Conservation (phyloP, 1,140 invertebrate species). For the Atopsyche davidsoni region DNA sequence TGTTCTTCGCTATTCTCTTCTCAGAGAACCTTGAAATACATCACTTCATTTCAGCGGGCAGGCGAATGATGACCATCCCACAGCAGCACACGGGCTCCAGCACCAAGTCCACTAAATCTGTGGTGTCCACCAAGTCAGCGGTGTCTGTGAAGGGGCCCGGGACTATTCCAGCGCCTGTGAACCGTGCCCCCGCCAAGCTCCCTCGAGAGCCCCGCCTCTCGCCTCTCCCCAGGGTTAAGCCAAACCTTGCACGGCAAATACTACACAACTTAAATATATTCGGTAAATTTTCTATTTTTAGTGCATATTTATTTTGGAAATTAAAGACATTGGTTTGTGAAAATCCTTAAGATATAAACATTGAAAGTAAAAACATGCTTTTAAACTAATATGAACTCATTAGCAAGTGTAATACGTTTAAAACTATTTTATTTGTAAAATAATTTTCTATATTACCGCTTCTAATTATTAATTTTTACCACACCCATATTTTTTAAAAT, state of each 20-base stretch:
- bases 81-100: constrained; percentile 46
- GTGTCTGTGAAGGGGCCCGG: constrained; percentile 31
- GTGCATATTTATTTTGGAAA: too few relatives aligned
- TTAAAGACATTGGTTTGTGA: too few relatives aligned
- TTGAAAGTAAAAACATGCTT: too few relatives aligned
- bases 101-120: constrained; percentile 38
- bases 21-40: not conserved
- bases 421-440: too few relatives aligned
- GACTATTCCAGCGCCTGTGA: too few relatives aligned
- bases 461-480: too few relatives aligned
- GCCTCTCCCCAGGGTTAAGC: constrained; percentile 31
- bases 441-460: too few relatives aligned
- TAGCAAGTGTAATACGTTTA: too few relatives aligned
- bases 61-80: constrained; percentile 37
- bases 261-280: constrained; percentile 76
- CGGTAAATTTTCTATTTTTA: constrained; percentile 46
- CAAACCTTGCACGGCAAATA: constrained; percentile 68
- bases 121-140: constrained; percentile 29
- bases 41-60: constrained; percentile 28
- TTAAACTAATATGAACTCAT: too few relatives aligned
- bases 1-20: too few relatives aligned
- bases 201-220: constrained; percentile 17
- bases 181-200: constrained; percentile 25
- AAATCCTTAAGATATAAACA: too few relatives aligned
- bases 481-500: too few relatives aligned